phyloP scores from a whole-genome alignment of 2,888 invertebrate genomes.

The Thysanoteuthis rhombus region DNA sequence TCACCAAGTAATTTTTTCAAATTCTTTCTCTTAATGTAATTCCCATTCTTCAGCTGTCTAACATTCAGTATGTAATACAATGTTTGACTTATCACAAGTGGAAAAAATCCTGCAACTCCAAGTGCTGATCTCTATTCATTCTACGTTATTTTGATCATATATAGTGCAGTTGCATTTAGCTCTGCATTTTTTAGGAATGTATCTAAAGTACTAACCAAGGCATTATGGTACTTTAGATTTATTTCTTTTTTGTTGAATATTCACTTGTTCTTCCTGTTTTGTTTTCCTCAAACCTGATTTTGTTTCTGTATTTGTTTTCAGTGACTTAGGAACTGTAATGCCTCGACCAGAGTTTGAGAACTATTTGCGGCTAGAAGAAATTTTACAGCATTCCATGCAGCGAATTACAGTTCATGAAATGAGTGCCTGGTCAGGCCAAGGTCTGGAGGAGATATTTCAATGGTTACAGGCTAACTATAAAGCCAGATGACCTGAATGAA shows the following conservation, averaged over 20 bases:
- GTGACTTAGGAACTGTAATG: slow-evolving; percentile 54
- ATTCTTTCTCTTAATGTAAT: too few relatives aligned
- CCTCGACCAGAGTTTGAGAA: slow-evolving; percentile 53
- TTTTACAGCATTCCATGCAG: slow-evolving; percentile 45
- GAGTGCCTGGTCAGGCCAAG: slow-evolving; percentile 58
- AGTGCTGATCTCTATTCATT: too few relatives aligned
- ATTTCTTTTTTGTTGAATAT: not conserved
- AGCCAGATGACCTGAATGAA: slow-evolving; percentile 36
- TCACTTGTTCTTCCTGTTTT: not conserved
- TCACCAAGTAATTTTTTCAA: too few relatives aligned
- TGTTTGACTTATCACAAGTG: too few relatives aligned
- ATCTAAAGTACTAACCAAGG: too few relatives aligned
- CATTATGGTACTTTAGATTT: too few relatives aligned
- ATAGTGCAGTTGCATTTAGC: too few relatives aligned
- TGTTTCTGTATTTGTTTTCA: slow-evolving; percentile 37
- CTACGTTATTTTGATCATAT: too few relatives aligned
- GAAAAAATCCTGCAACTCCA: too few relatives aligned
- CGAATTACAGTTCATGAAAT: slow-evolving; percentile 51
- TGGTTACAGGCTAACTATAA: slow-evolving; percentile 55
- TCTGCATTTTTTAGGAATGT: too few relatives aligned
- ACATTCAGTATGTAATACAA: too few relatives aligned
- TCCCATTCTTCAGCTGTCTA: too few relatives aligned
- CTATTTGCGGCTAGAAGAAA: slow-evolving; percentile 53
- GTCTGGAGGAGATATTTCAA: slow-evolving; percentile 52
- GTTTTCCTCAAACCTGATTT: not conserved